Evolutionary conservation across 2,888 invertebrate genomes (phyloP), one percentile per base, ranked within the genome.

Genomic region (Onthophagus sagittarius): DNA sequence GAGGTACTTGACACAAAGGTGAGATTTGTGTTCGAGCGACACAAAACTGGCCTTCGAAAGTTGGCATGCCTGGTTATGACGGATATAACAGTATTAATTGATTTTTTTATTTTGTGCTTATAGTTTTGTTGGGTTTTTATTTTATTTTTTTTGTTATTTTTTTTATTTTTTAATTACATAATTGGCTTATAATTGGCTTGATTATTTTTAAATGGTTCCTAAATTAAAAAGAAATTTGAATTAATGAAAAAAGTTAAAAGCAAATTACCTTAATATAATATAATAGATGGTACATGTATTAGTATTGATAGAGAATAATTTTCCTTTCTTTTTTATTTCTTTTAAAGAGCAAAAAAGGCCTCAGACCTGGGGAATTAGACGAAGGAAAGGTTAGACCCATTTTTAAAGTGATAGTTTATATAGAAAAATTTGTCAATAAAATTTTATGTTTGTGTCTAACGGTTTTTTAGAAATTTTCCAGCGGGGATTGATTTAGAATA

Each of bases 1-100:
- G 92, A 93, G 88, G 90, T 93, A 84, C 87, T 89, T 86, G 92
- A 92, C 86, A 87, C 88, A 85, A 92, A 92, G 92, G 92, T 92
- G 90, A 90, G 89, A 88, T 88, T 89, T 89, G 89, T 88, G 88
- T 88, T 86, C 31, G 15, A 62, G 13, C 70, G 78, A 84, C 84
- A 85, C 84, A 85, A 85, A 85, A 81, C 84, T 82, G 84, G 84
- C 85, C 84, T 84, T 84, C 15, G 71, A 75, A 67, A 67, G 73
- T 74, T 73, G 72, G 75, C 75, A 71, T 75, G 72, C 71, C 63
- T 73, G 72, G 71, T 72, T 65, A 69, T 71, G 69, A 23, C 67
- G 31, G 63, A 67, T 67, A 74, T 75, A 75, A 75, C 75, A 70
- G 72, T 74, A 75, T 75, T 75, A 75, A 75, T 73, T 63, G 33